Base-by-base conservation (phyloP, 2,797 vertebrate species). In the Jordanella pulchra region DNA sequence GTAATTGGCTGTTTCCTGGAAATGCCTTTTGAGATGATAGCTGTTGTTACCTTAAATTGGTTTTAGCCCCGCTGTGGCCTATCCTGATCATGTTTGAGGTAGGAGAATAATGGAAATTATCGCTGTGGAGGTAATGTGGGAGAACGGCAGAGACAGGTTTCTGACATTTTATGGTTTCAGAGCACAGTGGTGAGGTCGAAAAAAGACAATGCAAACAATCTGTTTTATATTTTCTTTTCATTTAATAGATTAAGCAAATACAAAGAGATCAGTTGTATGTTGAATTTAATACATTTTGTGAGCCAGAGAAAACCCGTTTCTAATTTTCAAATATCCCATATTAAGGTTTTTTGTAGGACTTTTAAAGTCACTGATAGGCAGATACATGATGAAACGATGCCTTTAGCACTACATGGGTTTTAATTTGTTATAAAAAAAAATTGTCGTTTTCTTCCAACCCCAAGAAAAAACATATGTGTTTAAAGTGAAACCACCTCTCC, bases 21-120 rank as follows among this genome's bases (percentile, higher is more conserved):
- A 76, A 82, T 72, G 67, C 72, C 48, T 85, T 88, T 71, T 50
- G 63, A 78, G 65, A 86, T 71, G 70, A 72, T 85, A 28, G 66
- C 65, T 81, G 66, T 85, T 77, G 77, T 85, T 78, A 80, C 39
- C 60, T 64, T 72, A 65, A 85, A 80, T 75, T 60, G 63, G 56
- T 55, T 65, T n/a, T 54, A 60, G 65, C 75, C 66, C 55, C 18
- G 75, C 75, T 79, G 65, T 68, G 75, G 75, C 56, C 64, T n/a
- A 21, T 79, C 55, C 58, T 17, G 13, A 70, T 76, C 53, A 76
- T 65, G 45, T 74, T 71, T 6, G 3, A 44, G 71, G 84, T 74
- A 69, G 56, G 63, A 35, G 68, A 12, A 68, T 79, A 72, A 50
- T 77, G 58, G 65, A 63, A 82, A 67, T 64, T 12, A 1, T 23